These are phyloP conservation scores for Drosophila sechellia DNA, from an alignment of 1,140 invertebrate genomes.

Conservation along the genomic window DNA sequence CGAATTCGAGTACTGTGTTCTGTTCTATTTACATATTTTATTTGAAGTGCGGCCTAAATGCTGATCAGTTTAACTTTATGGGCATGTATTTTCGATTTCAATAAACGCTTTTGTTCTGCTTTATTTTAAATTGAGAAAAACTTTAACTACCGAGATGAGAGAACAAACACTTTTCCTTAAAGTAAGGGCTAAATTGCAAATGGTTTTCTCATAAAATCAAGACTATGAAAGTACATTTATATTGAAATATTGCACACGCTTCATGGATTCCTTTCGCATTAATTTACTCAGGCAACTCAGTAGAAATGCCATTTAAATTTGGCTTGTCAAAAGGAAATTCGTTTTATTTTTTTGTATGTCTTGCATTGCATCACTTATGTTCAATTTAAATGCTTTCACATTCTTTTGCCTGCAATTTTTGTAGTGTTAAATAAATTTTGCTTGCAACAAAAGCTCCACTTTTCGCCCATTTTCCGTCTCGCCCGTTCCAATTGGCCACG, in stretches of 20 bases:
- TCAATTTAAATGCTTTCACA: conserved; percentile 45
- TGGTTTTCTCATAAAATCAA: background rate
- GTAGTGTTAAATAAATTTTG: conserved; percentile 58
- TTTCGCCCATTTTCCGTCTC: conserved; percentile 6
- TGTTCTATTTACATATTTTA: conserved; percentile 71
- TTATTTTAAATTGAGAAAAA: background rate
- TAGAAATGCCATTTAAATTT: conserved; percentile 26
- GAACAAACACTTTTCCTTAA: background rate
- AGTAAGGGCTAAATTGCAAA: background rate
- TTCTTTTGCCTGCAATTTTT: conserved; percentile 40
- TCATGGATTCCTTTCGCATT: conserved; percentile 18
- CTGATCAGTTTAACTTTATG: conserved; percentile 9
- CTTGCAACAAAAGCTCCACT: conserved; percentile 36
- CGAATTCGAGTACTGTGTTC: conserved; percentile 61
- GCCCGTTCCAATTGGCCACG: conserved; percentile 2
- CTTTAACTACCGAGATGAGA: background rate
- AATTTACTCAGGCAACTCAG: conserved; percentile 7
- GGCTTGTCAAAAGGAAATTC: conserved; percentile 32
- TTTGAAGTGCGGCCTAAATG: conserved; percentile 34
- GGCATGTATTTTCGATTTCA: conserved; percentile 18
- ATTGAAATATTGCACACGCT: conserved; percentile 13
- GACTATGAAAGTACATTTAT: conserved; percentile 6
- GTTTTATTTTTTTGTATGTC: conserved; percentile 12
- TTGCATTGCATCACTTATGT: conserved; percentile 42
- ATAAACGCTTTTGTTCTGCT: background rate